These are phyloP conservation scores for Palythoa grandis DNA, from an alignment of 92 coral and sea anemone genomes.

Conservation along the genomic window DNA sequence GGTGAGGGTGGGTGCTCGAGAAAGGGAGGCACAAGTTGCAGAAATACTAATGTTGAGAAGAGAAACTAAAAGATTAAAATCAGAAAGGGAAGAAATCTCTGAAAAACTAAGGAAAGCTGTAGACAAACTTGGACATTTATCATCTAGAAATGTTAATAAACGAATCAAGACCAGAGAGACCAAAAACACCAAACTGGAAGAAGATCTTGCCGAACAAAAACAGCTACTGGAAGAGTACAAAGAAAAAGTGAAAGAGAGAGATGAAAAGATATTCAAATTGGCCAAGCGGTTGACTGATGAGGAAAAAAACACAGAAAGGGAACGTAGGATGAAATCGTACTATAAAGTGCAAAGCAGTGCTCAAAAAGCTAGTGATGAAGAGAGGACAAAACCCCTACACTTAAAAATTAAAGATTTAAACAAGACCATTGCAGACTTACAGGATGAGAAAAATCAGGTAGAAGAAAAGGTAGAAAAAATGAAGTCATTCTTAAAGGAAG, in stretches of 20 bases:
- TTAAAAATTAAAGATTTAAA: constrained; percentile 8
- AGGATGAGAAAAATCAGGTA: neutral
- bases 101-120: constrained; percentile 18
- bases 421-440: constrained; percentile 14
- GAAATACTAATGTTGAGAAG: constrained; percentile 24
- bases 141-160: constrained; percentile 13
- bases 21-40: constrained; percentile 16
- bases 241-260: constrained; percentile 1
- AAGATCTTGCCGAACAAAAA: constrained; percentile 11
- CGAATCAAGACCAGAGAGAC: constrained; percentile 22
- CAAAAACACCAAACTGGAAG: constrained; percentile 14
- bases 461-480: too few relatives aligned
- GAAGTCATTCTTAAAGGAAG: constrained; percentile 26
- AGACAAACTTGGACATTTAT: constrained; percentile 30
- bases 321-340: constrained; percentile 3
- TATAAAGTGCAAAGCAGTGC: constrained; percentile 13
- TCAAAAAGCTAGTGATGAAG: constrained; percentile 7
- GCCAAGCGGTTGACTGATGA: neutral
- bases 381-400: constrained; percentile 15
- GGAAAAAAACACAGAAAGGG: neutral
- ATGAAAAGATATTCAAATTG: neutral
- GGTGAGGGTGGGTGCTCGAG: constrained; percentile 28
- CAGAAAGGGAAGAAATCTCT: constrained; percentile 23
- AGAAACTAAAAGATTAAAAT: constrained; percentile 20
- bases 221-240: constrained; percentile 18